These are phyloP conservation scores for Pseudoatta argentina DNA, from an alignment of 1,140 invertebrate species.

Conservation along the genomic window DNA sequence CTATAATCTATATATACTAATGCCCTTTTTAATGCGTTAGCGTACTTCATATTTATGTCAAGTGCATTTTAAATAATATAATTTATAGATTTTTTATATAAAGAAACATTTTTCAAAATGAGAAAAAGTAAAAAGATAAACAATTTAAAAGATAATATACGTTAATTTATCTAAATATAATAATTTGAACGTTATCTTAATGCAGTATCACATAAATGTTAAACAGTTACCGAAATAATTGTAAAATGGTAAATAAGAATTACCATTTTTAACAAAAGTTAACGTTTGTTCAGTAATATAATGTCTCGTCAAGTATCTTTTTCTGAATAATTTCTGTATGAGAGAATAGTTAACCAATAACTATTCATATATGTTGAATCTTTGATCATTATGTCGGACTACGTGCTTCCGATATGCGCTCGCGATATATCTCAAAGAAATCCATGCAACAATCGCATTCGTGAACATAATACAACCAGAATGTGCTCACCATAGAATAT, in stretches of 20 bases:
- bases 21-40: background rate
- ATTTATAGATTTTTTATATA: background rate
- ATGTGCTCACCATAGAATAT: constrained; percentile 42
- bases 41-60: background rate
- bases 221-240: background rate
- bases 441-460: constrained; percentile 42
- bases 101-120: background rate
- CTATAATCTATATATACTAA: background rate
- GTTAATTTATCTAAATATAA: background rate
- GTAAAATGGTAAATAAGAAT: background rate
- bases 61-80: background rate
- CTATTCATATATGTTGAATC: background rate
- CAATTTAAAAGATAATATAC: background rate
- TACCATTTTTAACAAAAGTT: background rate
- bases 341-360: constrained; percentile 12
- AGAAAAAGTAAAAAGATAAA: background rate
- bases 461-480: constrained; percentile 35
- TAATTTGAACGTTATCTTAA: background rate
- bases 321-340: background rate
- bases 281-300: background rate
- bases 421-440: constrained; percentile 39
- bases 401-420: constrained; percentile 33
- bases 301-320: background rate
- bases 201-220: background rate
- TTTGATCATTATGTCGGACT: background rate